A percentile compares a stretch with the other conserved stretches of the same genome.
Evolutionary conservation across 2,113 vertebrate genomes (phyloP).

Genomic region (Anguilla rostrata): DNA sequence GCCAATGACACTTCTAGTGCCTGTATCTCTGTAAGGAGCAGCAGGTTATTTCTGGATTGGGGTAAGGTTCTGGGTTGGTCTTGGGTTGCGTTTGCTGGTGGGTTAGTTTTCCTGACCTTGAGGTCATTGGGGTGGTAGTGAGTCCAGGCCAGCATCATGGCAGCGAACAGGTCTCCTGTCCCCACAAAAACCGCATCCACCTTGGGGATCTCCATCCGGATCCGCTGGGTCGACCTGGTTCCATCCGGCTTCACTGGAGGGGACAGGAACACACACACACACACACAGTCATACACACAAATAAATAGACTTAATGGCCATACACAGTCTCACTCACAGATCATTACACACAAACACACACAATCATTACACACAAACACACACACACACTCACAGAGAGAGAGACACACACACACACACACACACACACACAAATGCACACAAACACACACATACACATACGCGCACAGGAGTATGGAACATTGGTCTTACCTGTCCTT

Average conservation of each 20-base stretch:
- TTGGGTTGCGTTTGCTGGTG: neutral
- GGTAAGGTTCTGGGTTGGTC: neutral
- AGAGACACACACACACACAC: neutral
- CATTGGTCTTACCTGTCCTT: conserved; percentile 73
- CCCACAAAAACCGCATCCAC: conserved; percentile 97
- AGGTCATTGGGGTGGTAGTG: conserved; percentile 92
- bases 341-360: neutral
- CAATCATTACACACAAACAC: neutral
- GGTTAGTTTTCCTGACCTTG: conserved; percentile 72
- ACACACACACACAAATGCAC: neutral
- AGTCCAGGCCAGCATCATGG: conserved; percentile 97
- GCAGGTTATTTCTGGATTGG: neutral
- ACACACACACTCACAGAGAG: neutral
- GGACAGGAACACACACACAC: neutral
- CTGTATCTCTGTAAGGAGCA: neutral
- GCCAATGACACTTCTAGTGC: no score
- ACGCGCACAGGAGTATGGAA: conserved; percentile 10
- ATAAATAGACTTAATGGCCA: neutral
- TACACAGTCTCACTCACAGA: neutral
- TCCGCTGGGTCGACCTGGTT: conserved; percentile 77
- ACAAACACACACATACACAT: conserved; percentile 1
- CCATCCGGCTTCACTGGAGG: conserved; percentile 81
- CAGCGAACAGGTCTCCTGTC: conserved; percentile 93
- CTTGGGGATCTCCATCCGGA: conserved; percentile 89
- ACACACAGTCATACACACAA: neutral